phyloP scores from a whole-genome alignment of 2,797 vertebrate species.

The Garrulus glandarius region DNA sequence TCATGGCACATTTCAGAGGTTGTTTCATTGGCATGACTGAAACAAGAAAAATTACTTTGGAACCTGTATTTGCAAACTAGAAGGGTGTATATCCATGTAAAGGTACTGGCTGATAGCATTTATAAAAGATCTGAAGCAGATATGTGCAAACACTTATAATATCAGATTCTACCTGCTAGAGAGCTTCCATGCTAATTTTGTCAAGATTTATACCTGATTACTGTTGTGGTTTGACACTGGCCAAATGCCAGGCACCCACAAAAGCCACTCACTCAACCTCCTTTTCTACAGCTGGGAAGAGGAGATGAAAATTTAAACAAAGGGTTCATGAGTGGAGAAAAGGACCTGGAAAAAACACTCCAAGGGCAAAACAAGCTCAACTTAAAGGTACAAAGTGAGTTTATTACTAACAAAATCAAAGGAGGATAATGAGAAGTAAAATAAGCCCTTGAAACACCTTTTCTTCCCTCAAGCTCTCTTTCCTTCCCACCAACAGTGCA shows the following conservation, averaged over 20 bases:
- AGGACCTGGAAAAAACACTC: neutral
- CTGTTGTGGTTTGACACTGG: neutral
- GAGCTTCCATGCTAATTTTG: neutral
- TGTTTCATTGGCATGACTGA: neutral
- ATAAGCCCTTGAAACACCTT: neutral
- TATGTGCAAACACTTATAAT: fast-evolving
- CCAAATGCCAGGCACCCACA: neutral
- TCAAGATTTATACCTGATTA: neutral
- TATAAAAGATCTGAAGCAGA: neutral
- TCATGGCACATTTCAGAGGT: neutral
- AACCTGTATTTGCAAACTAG: neutral
- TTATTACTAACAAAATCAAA: neutral
- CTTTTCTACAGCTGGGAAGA: neutral
- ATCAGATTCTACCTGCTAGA: neutral
- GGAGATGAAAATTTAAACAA: neutral
- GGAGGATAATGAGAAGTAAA: neutral
- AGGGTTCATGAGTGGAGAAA: neutral
- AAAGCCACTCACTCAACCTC: fast-evolving
- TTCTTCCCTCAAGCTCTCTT: neutral
- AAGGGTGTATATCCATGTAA: neutral
- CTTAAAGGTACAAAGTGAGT: neutral
- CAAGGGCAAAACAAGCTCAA: neutral
- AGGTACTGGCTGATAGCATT: neutral
- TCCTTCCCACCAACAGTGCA: neutral
- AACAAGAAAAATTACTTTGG: neutral